Evolutionary conservation across 2,113 vertebrate species (phyloP).

Genomic region (Malurus alboscapulatus): DNA sequence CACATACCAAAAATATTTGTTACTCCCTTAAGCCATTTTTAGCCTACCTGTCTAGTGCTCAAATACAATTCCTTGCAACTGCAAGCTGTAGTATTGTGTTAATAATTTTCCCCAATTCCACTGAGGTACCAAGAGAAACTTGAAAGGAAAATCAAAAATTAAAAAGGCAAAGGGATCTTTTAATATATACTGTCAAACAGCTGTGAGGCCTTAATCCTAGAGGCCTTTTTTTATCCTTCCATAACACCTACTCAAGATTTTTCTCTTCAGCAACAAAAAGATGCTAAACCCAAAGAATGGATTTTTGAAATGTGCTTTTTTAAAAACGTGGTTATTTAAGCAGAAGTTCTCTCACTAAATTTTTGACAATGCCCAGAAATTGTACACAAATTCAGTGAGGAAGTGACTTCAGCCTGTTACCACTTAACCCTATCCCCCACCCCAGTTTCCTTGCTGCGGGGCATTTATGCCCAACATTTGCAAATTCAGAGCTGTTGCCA

Average conservation of each 20-base stretch:
- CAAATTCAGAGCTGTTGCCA: not conserved
- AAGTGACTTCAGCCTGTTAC: not conserved
- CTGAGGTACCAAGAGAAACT: slow-evolving; percentile 35
- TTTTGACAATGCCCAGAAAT: not conserved
- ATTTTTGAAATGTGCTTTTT: not conserved
- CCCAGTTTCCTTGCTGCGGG: not conserved
- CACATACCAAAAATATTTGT: slow-evolving; percentile 30
- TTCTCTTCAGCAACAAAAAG: slow-evolving; percentile 16
- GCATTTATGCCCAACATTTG: not conserved
- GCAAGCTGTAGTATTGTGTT: slow-evolving; percentile 22
- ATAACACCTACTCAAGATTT: not conserved
- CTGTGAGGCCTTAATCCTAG: slow-evolving; percentile 34
- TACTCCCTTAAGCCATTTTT: slow-evolving; percentile 56
- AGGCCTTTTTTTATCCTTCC: not conserved
- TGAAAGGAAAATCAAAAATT: slow-evolving; percentile 64
- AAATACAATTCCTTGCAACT: slow-evolving; percentile 18
- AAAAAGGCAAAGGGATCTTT: slow-evolving; percentile 53
- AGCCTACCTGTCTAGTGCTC: slow-evolving; percentile 44
- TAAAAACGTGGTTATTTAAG: not conserved
- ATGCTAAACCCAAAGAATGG: not conserved
- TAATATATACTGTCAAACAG: slow-evolving; percentile 41
- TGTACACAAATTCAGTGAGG: not conserved
- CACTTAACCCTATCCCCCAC: not conserved
- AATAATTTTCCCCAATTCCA: slow-evolving; percentile 41
- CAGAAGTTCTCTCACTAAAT: not conserved